Evolutionary conservation across 2,888 invertebrate species (phyloP), one percentile per base, ranked within the genome.

Genomic region (Lutraria lutraria): DNA sequence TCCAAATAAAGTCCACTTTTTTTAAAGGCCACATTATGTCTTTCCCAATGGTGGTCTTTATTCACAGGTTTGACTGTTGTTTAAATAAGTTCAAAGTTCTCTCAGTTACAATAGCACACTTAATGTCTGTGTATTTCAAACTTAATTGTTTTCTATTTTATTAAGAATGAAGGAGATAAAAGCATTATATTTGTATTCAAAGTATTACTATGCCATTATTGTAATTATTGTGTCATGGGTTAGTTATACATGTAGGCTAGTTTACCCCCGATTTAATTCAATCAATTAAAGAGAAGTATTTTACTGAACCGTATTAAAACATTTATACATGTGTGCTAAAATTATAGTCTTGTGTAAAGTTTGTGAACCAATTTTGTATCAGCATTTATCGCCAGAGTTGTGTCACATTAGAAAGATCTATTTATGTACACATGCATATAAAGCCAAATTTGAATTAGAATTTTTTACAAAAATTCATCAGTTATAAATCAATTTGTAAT

Each of bases 101-200:
- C 2, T 15, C 56, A 56, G 13, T 56, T 19, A 56, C 56, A 56
- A 12, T 2, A 56, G 56, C 43, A 43, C 43, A 43, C 43, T 43
- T 56, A 8, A 56, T 19, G 63, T 25, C n/a, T 25, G 63, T 25
- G 25, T 68, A 25, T 68, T 3, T 25, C n/a, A 25, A 68, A 25
- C 3, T 68, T n/a, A n/a, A 25, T n/a, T 68, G 6, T 68, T n/a
- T 68, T 68, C 25, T 68, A 0, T 8, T 43, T 4, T 43, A 43
- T 43, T 25, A 68, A 68, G 12, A 25, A 60, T n/a, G 60, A 19
- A 6, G 12, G 25, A 25, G 25, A 25, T 12, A 25, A 25, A 68
- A 68, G 63, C 63, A 68, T 68, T 68, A 68, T 68, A 25, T 68
- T n/a, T 68, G 25, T 68, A 68, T 25, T 25, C 25, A 68, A 68